These are phyloP conservation scores for Epinephelus fuscoguttatus DNA, from an alignment of 2,113 vertebrate species.

Conservation along the genomic window DNA sequence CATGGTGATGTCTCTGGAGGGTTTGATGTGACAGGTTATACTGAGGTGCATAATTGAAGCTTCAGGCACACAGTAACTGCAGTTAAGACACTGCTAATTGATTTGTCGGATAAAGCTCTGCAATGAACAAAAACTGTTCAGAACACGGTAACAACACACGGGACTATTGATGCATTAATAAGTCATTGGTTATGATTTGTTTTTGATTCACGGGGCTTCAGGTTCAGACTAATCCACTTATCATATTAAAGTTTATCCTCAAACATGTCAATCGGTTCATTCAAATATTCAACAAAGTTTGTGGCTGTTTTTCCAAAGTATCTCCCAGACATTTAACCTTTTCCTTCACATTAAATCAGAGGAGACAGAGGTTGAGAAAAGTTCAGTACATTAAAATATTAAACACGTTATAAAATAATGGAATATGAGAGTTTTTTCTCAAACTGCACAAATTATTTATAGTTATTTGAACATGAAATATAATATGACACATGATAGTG, in stretches of 20 bases:
- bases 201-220: neutral
- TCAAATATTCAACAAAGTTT: neutral
- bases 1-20: constrained; percentile 36
- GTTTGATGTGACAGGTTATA: constrained; percentile 51
- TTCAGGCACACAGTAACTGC: constrained; percentile 42
- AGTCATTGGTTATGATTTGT: neutral
- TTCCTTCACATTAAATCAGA: neutral
- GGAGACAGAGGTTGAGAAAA: neutral
- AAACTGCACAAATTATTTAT: constrained; percentile 9
- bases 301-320: neutral
- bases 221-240: neutral
- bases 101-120: constrained; percentile 48
- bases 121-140: constrained; percentile 23
- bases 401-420: neutral
- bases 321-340: neutral
- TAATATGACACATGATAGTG: no score
- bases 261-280: no score
- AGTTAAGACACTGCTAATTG: constrained; percentile 60
- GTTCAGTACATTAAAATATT: neutral
- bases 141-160: neutral
- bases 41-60: constrained; percentile 56
- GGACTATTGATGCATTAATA: neutral
- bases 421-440: neutral
- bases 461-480: neutral
- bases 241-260: neutral